Conservation (phyloP, 1,140 invertebrate species). For the Triops longicaudatus region DNA sequence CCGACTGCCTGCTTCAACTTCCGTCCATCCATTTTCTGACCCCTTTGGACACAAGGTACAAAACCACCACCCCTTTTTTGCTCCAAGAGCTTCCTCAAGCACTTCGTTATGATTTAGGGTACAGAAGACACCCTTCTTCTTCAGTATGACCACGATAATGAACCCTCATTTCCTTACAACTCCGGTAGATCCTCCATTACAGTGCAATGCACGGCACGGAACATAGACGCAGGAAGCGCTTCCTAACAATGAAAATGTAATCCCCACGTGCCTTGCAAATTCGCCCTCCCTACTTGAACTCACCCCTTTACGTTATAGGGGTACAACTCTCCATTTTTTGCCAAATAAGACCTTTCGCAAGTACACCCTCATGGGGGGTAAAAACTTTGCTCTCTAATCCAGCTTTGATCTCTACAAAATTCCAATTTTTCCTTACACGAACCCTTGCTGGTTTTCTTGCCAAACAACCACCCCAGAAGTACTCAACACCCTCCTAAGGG, state of each 20-base stretch:
- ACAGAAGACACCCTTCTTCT: neutral
- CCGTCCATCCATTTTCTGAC: neutral
- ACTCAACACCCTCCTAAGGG: neutral
- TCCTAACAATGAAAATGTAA: neutral
- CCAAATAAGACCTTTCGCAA: too few species aligned
- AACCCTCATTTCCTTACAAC: neutral
- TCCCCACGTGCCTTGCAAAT: too few species aligned
- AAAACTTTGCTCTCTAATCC: too few species aligned
- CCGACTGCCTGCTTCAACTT: neutral
- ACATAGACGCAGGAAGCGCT: neutral
- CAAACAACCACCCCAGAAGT: too few species aligned
- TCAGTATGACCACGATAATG: neutral
- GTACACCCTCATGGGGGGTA: too few species aligned
- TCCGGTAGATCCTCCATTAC: neutral
- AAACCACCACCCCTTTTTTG: too few species aligned
- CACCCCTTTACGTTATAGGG: too few species aligned
- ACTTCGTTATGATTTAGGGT: neutral
- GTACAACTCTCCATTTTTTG: too few species aligned
- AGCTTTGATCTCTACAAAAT: too few species aligned
- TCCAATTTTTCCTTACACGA: too few species aligned
- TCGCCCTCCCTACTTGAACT: too few species aligned
- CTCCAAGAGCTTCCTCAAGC: neutral
- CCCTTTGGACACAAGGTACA: neutral
- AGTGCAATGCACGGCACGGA: neutral
- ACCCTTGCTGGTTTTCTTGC: too few species aligned